Conservation (phyloP, 2,113 vertebrate species). For the Oncorhynchus tshawytscha region DNA sequence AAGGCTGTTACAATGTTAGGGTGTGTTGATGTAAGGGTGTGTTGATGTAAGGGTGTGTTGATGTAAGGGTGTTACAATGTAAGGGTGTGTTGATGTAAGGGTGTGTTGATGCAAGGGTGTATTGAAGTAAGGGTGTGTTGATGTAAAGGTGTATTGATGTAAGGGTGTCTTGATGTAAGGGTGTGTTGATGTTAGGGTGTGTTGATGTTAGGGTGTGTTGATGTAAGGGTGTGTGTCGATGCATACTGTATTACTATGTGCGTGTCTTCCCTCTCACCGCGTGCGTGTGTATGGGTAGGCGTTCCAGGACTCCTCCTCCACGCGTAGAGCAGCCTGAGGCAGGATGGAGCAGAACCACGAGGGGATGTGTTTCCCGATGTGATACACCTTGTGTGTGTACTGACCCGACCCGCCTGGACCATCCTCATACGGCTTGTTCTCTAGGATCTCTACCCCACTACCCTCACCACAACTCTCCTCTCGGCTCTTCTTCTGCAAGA, state of each 20-base stretch:
- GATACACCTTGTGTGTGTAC: conserved; percentile 96
- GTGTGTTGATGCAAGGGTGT: background rate
- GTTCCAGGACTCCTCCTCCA: conserved; percentile 96
- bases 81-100: too few relatives aligned
- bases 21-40: too few relatives aligned
- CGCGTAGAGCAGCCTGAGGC: conserved; percentile 92
- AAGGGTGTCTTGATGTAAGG: background rate
- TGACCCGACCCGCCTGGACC: conserved; percentile 90
- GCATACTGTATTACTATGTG: background rate
- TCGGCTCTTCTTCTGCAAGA: conserved; percentile 88
- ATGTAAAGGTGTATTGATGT: background rate
- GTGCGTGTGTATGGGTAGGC: conserved; percentile 95
- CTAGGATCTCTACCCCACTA: conserved; percentile 93
- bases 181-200: background rate
- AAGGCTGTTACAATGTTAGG: too few relatives aligned
- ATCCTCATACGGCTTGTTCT: conserved; percentile 89
- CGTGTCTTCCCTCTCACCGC: conserved; percentile 70
- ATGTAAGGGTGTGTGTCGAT: background rate
- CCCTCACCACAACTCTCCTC: conserved; percentile 93
- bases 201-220: too few relatives aligned
- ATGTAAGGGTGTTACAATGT: too few relatives aligned
- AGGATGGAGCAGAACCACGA: conserved; percentile 95
- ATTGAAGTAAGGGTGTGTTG: too few relatives aligned
- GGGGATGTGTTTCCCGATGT: conserved; percentile 97
- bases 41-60: too few relatives aligned